Evolutionary conservation across 92 coral and sea anemone genomes (phyloP), one percentile per base, ranked within the genome.

Genomic region (Meandrina meandrites): DNA sequence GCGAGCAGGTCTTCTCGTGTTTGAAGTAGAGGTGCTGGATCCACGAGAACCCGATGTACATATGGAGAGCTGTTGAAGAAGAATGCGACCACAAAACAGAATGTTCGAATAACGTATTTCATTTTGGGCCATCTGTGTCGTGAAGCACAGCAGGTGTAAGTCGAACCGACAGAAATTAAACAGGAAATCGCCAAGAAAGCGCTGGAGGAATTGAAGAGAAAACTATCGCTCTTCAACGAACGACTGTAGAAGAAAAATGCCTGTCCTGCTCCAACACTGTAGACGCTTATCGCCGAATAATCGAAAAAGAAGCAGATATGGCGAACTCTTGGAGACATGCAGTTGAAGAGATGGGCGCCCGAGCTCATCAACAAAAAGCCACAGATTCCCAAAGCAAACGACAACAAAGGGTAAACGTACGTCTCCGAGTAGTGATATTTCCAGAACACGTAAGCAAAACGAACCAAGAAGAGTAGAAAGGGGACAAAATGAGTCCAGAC

Each of bases 401-500:
- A 95, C 45, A 97, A 64, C 67, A 97, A 79, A 9, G 99, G 99
- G 62, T 92, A 97, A 2, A 75, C 88, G 67, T 92, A 97, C 3
- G 94, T 90, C 76, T 95, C 99, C 21, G 78, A 40, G 57, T 87
- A 58, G 21, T 92, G 79, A 82, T 90, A 87, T 53, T 91, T 87
- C 35, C 92, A 85, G 82, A 97, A 91, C 17, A 95, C 68, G 22
- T 67, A 83, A 0, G 75, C 80, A 80, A 97, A 95, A 32, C 95
- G 94, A 50, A 84, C 86, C 32, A 95, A 37, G 85, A 97, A 97
- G 30, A 93, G 86, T 76, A 95, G 48, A 78, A 97, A 87, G 3
- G 99, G 99, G 27, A 97, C 45, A 45, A 97, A 94, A 86, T 97
- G 99, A 9, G 98, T 95, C 99, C 99, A 97, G 58, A 97, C 94